Conservation (phyloP, 2,113 vertebrate genomes). For the Mustelus asterias region DNA sequence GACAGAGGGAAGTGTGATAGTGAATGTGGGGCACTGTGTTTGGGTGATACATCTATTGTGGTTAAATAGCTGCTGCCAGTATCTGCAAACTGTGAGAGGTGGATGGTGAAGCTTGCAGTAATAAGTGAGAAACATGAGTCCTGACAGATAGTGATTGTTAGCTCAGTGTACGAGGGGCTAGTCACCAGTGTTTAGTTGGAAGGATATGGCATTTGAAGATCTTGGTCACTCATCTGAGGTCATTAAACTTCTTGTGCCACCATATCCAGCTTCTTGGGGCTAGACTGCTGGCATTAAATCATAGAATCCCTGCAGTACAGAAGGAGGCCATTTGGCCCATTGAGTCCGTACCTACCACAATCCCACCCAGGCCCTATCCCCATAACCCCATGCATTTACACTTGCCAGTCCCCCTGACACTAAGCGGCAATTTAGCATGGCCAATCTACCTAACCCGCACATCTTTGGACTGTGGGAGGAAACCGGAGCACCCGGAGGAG, state of each 20-base stretch:
- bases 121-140: neutral
- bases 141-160: neutral
- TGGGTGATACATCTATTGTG: neutral
- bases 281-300: neutral
- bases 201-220: neutral
- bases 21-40: no score
- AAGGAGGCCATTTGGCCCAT: no score
- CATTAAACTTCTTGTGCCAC: neutral
- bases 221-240: neutral
- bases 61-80: neutral
- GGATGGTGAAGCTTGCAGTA: neutral
- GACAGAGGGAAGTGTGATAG: neutral
- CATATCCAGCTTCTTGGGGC: neutral
- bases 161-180: neutral
- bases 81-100: neutral
- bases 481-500: no score
- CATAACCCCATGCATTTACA: no score
- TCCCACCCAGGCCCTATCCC: no score
- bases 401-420: no score
- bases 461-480: no score
- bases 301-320: no score
- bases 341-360: no score
- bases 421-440: no score
- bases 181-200: neutral
- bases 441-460: no score